Evolutionary conservation across 2,888 invertebrate genomes (phyloP), one percentile per base, ranked within the genome.

Genomic region (Labia minor): DNA sequence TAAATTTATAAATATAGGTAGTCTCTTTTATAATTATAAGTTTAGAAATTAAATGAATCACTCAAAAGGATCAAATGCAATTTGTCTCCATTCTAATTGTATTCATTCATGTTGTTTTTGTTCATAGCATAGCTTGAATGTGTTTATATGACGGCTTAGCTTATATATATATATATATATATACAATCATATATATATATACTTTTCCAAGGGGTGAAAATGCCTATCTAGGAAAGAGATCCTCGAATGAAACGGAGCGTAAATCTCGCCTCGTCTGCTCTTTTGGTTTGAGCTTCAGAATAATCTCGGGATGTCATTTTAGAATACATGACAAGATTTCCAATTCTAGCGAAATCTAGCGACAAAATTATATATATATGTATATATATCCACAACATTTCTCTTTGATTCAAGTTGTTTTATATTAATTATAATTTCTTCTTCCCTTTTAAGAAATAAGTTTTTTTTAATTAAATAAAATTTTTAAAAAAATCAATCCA

Each of bases 181-280:
- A 26, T 26, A n/a, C n/a, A n/a, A n/a, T n/a, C n/a, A n/a, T n/a
- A 26, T 26, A 11, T 49, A 49, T 49, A 49, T 49, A 49, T 26
- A 26, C 6, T 49, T 49, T 49, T 49, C 8, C 14, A 49, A 49
- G n/a, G 49, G n/a, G 49, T 49, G 49, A 49, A 49, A 49, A 49
- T 49, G 49, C 49, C 49, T 49, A 49, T 49, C 49, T 49, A 49
- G 49, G 49, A 49, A 49, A 49, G 49, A 49, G 49, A 49, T 49
- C 49, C 49, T 8, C 14, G 16, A 49, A 49, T 49, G 8, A 49
- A 49, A 49, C 49, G 49, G 49, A 49, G 49, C 49, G 49, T 49
- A 49, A 49, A 49, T 49, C 49, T 49, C 49, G 49, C 49, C 49
- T 49, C 49, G 49, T 49, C 49, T 49, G 49, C 49, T 49, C 49